phyloP scores from a whole-genome alignment of 2,888 invertebrate species.

The Leucoptera coffeella region DNA sequence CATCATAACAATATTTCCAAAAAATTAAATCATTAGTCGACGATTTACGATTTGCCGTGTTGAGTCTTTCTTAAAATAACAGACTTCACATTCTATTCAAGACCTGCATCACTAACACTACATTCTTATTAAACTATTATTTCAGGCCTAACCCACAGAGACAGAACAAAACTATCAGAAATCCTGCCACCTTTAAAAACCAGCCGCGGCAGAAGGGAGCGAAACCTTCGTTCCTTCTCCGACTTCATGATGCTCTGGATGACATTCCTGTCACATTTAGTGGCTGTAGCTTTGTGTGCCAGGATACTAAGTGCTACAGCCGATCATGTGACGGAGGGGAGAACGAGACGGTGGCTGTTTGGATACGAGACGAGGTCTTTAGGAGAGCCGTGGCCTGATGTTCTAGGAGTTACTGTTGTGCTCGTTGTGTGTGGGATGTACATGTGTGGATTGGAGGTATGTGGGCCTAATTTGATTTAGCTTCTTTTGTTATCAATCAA shows the following conservation, averaged over 20 bases:
- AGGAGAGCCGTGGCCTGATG: conserved; percentile 60
- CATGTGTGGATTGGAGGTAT: conserved; percentile 59
- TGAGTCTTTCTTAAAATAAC: too few species aligned
- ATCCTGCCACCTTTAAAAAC: conserved; percentile 32
- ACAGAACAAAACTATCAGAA: conserved; percentile 28
- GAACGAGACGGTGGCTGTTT: conserved; percentile 55
- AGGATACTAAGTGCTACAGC: conserved; percentile 57
- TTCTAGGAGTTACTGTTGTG: conserved; percentile 55
- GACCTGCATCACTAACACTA: too few species aligned
- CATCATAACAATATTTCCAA: too few species aligned
- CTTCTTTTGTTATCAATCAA: too few species aligned
- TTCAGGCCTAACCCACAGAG: conserved; percentile 32
- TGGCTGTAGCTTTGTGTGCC: conserved; percentile 57
- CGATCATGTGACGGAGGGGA: conserved; percentile 55
- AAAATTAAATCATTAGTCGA: too few species aligned
- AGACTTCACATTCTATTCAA: too few species aligned
- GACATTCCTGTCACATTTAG: conserved; percentile 50
- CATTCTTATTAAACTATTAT: too few species aligned
- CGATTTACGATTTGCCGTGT: too few species aligned
- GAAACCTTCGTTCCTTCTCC: conserved; percentile 43
- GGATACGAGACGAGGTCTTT: conserved; percentile 52
- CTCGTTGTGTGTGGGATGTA: conserved; percentile 56
- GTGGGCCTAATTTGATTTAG: too few species aligned
- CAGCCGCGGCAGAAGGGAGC: conserved; percentile 26
- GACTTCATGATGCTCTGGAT: conserved; percentile 58